Percentiles rank a stretch among this genome's conserved stretches.
phyloP scores from a whole-genome alignment of 1,140 invertebrate species.

The Drosophila lacertosa region DNA sequence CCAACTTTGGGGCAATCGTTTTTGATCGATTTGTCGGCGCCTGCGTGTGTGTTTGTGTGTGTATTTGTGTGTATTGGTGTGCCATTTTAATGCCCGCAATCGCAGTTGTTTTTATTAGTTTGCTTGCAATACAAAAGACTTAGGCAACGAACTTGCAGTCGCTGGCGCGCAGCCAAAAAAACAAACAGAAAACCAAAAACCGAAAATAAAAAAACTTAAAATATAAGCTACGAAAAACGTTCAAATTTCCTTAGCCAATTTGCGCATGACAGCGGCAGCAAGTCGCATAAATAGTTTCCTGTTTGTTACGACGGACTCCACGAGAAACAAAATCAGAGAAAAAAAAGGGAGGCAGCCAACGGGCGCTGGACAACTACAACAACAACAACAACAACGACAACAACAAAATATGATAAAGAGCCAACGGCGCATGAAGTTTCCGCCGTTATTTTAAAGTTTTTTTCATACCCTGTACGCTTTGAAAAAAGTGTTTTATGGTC shows the following conservation, averaged over 20 bases:
- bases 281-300: conserved; percentile 64
- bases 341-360: conserved; percentile 62
- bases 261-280: conserved; percentile 51
- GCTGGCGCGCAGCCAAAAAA: conserved; percentile 30
- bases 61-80: conserved; percentile 13
- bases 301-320: conserved; percentile 68
- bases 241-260: conserved; percentile 76
- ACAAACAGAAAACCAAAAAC: conserved; percentile 14
- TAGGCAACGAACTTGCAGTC: conserved; percentile 74
- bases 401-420: conserved; percentile 44
- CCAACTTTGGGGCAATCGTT: conserved; percentile 37
- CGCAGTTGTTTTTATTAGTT: neutral
- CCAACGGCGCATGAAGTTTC: conserved; percentile 70
- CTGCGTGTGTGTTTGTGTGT: conserved; percentile 1
- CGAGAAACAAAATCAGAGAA: conserved; percentile 20
- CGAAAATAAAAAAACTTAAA: conserved; percentile 21
- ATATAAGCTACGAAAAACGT: conserved; percentile 28
- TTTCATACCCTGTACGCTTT: neutral
- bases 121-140: conserved; percentile 64
- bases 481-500: neutral
- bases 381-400: conserved; percentile 18
- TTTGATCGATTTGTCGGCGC: conserved; percentile 38
- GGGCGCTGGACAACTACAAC: conserved; percentile 31
- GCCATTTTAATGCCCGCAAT: conserved; percentile 28
- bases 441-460: conserved; percentile 46